These are phyloP conservation scores for Napeogenes sylphis DNA, from an alignment of 2,888 invertebrate species.

Conservation along the genomic window DNA sequence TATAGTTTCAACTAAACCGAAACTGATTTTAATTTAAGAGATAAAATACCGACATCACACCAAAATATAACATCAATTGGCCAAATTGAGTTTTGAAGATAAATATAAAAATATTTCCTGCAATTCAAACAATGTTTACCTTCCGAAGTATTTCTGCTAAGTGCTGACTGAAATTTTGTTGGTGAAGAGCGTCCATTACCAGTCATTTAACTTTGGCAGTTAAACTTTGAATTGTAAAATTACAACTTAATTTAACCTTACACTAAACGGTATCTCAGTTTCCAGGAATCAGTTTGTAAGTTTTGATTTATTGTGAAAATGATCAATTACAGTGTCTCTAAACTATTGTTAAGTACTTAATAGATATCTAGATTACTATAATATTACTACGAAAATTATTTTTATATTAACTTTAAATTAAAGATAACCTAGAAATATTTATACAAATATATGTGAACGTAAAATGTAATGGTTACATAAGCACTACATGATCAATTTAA, in stretches of 20 bases:
- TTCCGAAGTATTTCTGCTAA: slow-evolving; percentile 34
- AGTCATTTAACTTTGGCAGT: slow-evolving; percentile 59
- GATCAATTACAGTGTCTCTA: background rate
- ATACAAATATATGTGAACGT: too few species aligned
- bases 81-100: too few species aligned
- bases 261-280: slow-evolving; percentile 38
- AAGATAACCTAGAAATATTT: too few species aligned
- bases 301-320: slow-evolving; percentile 3
- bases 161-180: slow-evolving; percentile 51
- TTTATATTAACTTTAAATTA: too few species aligned
- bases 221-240: slow-evolving; percentile 48
- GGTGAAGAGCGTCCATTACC: slow-evolving; percentile 60
- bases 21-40: too few species aligned
- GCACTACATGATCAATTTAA: too few species aligned
- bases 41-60: too few species aligned
- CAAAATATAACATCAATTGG: too few species aligned
- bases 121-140: slow-evolving; percentile 14
- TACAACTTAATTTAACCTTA: slow-evolving; percentile 16
- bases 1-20: too few species aligned
- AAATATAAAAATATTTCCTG: slow-evolving; percentile 7
- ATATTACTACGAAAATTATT: too few species aligned
- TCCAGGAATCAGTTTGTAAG: background rate
- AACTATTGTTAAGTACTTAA: background rate
- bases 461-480: too few species aligned
- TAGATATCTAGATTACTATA: too few species aligned